Evolutionary conservation across 2,888 invertebrate species (phyloP), one percentile per base, ranked within the genome.

Genomic region (Drosophila algonquin): DNA sequence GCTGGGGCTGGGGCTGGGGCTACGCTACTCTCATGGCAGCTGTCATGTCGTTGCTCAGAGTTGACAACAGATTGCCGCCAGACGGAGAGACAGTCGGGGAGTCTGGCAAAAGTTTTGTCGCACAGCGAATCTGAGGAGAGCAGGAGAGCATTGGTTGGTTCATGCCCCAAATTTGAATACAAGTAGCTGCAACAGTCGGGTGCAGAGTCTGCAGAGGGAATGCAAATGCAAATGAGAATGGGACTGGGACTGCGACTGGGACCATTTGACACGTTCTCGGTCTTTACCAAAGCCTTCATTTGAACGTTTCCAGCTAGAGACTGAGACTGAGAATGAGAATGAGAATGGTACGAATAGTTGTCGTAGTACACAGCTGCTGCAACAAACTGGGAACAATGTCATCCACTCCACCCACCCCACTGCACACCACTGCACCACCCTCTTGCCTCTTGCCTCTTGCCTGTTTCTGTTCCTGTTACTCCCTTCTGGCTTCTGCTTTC

Each of bases 211-310:
- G 30, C 30, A 27, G 27, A 1, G 30, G 24, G 24, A 4, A 4
- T 30, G 30, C 30, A 1, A 30, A 8, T 30, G 30, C 1, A 2
- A 27, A 7, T 27, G 27, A 6, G 27, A 27, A 1, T 30, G 30
- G 0, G 30, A 27, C 24, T 8, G 27, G 9, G 24, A 51, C 27
- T 51, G 52, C 61, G 65, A 56, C 63, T 32, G 65, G 52, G 57
- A 24, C 53, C 79, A 64, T 72, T 68, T 82, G 77, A 77, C 77
- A 77, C 77, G 75, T 77, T 77, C 64, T 60, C 61, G 52, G 61
- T 58, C 75, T 62, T 70, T 52, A n/a, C 68, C 58, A 58, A 59
- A 48, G 55, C 59, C 52, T 58, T 74, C 21, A 21, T 21, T 72
- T 73, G 24, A 65, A 79, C 75, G 63, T 64, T 75, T 46, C 61